phyloP scores from a whole-genome alignment of 2,797 vertebrate species.

The Coluber constrictor region DNA sequence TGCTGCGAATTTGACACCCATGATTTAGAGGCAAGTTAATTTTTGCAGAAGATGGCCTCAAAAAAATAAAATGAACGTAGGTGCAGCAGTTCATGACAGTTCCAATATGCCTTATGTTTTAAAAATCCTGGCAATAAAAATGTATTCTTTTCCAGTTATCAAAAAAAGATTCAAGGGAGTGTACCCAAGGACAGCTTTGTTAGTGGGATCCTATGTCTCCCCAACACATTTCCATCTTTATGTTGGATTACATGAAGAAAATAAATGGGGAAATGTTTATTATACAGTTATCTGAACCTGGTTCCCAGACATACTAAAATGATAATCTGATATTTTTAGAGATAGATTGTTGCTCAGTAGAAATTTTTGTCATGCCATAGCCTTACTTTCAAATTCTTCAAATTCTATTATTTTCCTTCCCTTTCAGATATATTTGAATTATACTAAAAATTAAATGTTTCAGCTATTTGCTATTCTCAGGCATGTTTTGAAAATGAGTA shows the following conservation, averaged over 20 bases:
- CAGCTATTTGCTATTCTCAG: neutral
- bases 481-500: neutral
- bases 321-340: neutral
- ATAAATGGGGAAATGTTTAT: neutral
- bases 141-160: neutral
- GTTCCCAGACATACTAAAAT: neutral
- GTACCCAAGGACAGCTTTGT: neutral
- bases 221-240: neutral
- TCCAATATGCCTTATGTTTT: neutral
- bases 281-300: neutral
- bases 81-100: neutral
- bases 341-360: neutral
- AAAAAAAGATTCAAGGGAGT: neutral
- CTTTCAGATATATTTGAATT: conserved; percentile 9
- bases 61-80: neutral
- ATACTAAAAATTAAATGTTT: neutral
- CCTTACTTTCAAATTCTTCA: neutral
- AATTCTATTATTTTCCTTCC: neutral
- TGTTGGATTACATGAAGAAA: neutral
- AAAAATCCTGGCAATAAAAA: neutral
- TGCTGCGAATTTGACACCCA: too few species aligned
- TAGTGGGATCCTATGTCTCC: neutral
- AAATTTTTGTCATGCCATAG: neutral
- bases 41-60: neutral
- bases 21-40: neutral